phyloP scores from a whole-genome alignment of 2,888 invertebrate species.

The Leptothorax acervorum region DNA sequence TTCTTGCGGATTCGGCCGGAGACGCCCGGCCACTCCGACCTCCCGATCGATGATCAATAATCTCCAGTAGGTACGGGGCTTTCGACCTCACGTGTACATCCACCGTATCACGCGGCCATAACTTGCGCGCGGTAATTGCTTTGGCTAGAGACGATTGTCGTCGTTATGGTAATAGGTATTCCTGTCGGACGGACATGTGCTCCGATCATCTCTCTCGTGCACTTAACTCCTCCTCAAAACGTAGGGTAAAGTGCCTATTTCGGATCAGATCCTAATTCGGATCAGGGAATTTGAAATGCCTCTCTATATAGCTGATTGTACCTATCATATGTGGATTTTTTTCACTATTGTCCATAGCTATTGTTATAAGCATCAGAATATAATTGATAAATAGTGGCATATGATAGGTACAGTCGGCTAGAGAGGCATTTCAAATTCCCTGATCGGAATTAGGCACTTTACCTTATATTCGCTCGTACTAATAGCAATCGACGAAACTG shows the following conservation, averaged over 20 bases:
- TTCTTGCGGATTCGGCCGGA: constrained; percentile 48
- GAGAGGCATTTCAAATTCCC: no score
- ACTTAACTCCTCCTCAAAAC: constrained; percentile 57
- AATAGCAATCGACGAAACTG: constrained; percentile 56
- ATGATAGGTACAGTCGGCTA: no score
- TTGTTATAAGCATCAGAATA: no score
- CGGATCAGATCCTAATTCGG: no score
- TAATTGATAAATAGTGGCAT: no score
- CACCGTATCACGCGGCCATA: constrained; percentile 65
- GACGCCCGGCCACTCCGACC: constrained; percentile 44
- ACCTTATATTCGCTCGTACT: constrained; percentile 50
- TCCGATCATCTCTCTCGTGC: constrained; percentile 58
- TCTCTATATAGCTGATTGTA: no score
- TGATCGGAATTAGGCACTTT: no score
- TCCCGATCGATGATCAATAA: constrained; percentile 68
- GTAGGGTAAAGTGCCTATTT: neutral
- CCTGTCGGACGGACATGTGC: constrained; percentile 58
- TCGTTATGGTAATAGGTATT: constrained; percentile 64
- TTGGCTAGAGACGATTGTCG: constrained; percentile 61
- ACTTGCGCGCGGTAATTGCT: constrained; percentile 63
- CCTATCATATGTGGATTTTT: no score
- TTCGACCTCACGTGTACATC: constrained; percentile 55
- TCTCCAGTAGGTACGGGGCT: constrained; percentile 44
- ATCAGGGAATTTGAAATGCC: no score
- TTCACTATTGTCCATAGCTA: no score